These are phyloP conservation scores for Mylabris phalerata DNA, from an alignment of 1,140 invertebrate genomes.

Conservation along the genomic window DNA sequence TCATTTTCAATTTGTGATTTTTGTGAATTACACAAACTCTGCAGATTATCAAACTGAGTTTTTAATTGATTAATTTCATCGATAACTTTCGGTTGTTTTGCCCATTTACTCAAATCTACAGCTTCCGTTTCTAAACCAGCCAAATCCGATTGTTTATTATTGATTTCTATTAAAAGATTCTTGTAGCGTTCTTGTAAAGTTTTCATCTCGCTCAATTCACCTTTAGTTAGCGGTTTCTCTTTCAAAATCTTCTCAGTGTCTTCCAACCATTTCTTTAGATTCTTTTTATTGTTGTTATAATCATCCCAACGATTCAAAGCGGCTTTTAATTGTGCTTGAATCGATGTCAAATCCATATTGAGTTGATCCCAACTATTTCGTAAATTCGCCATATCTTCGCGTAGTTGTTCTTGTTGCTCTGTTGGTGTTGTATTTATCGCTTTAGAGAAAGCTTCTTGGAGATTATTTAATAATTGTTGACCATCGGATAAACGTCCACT, in stretches of 20 bases:
- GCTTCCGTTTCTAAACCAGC: constrained; percentile 65
- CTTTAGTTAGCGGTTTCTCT: constrained; percentile 60
- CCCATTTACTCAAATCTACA: constrained; percentile 61
- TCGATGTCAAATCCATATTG: constrained; percentile 71
- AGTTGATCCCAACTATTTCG: constrained; percentile 77
- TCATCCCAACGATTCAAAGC: constrained; percentile 74
- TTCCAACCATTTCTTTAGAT: constrained; percentile 63
- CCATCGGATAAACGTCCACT: constrained; percentile 72
- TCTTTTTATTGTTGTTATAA: constrained; percentile 62
- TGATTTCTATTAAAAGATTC: constrained; percentile 67
- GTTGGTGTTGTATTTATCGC: constrained; percentile 72
- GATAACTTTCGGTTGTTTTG: constrained; percentile 54
- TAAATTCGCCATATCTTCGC: constrained; percentile 66
- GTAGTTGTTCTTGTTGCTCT: constrained; percentile 69
- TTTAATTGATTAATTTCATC: constrained; percentile 58
- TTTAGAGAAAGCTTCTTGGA: constrained; percentile 79
- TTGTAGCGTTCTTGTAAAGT: constrained; percentile 80
- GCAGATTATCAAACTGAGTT: constrained; percentile 57
- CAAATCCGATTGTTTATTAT: constrained; percentile 63
- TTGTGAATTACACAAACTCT: constrained; percentile 52
- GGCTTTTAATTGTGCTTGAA: constrained; percentile 69
- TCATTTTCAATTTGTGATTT: constrained; percentile 65
- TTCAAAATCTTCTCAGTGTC: constrained; percentile 59
- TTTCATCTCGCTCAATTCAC: constrained; percentile 85
- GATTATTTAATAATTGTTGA: constrained; percentile 69